Base-by-base conservation (phyloP, 2,888 invertebrate species). In the Torymus tubicola region DNA sequence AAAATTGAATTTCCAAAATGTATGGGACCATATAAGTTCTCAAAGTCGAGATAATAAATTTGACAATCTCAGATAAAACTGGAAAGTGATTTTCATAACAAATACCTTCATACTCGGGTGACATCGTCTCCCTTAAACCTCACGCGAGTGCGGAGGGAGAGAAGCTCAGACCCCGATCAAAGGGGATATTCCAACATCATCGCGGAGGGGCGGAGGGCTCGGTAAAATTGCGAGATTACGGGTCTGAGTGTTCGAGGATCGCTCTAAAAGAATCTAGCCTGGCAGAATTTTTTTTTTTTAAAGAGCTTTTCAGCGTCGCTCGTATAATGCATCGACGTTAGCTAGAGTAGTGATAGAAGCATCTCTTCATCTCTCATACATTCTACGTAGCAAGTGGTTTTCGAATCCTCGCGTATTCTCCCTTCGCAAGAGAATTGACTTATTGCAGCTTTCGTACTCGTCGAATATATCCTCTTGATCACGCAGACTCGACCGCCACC, bases 181-280 rank as follows among this genome's bases (percentile, higher is more conserved):
- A 75, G 71, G 50, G 67, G 75, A 78, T 78, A 60, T 64, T 57
- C 16, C 18, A 24, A 42, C 11, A 55, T 13, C 68, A 31, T 31
- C 53, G 16, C 4, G 31, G 52, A 31, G 57, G 16, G 21, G 18
- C 13, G 57, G 13, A 16, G 21, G 53, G 14, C 18, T 70, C 24
- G 79, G 55, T 52, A 68, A 80, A 80, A 80, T 80, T 80, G 74
- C 75, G 53, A 71, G 75, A 76, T 80, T 80, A 76, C 76, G 53
- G 21, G 24, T 21, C 13, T 31, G 50, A 50, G 60, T 13, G 58
- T 65, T 50, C 14, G 68, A 31, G 31, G 60, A 21, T 24, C 52
- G 24, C 52, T 57, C 13, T 12, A 12, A 13, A 8, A 3, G 53
- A 10, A 13, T n/a, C 2, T 12, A 14, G 12, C 52, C 18, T 55